Percentiles rank a stretch among this genome's conserved stretches.
Conservation (phyloP, 2,888 invertebrate species). For the Pyrrhosoma nymphula region DNA sequence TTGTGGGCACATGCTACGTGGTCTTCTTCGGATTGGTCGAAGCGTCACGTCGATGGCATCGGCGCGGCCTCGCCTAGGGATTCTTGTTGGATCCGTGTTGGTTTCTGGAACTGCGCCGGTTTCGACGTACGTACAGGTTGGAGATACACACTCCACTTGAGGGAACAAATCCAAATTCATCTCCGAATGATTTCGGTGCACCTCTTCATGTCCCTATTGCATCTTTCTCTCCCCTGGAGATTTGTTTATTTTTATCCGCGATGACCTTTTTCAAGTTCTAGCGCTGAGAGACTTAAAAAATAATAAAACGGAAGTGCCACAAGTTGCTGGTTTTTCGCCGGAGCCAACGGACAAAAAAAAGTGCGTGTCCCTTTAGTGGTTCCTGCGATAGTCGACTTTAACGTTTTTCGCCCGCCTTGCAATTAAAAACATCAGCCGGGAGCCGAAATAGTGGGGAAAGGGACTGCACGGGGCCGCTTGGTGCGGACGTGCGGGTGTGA, state of each 20-base stretch:
- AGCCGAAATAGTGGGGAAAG: neutral
- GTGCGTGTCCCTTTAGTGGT: neutral
- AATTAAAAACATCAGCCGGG: conserved; percentile 23
- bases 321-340: conserved; percentile 3
- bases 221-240: neutral
- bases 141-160: neutral
- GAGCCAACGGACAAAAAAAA: neutral
- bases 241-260: neutral
- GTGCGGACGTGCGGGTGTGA: neutral
- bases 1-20: neutral
- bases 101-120: neutral
- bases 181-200: neutral
- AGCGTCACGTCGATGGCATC: neutral
- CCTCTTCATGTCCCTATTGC: neutral
- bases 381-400: neutral
- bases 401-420: neutral
- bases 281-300: neutral
- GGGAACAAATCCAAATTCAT: neutral
- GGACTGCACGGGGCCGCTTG: neutral
- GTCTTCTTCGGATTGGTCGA: neutral
- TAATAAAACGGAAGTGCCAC: neutral
- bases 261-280: neutral
- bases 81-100: too few species aligned
- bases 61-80: neutral
- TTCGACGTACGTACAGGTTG: neutral